These are phyloP conservation scores for Drosophila lini DNA, from an alignment of 1,140 invertebrate species.

Conservation along the genomic window DNA sequence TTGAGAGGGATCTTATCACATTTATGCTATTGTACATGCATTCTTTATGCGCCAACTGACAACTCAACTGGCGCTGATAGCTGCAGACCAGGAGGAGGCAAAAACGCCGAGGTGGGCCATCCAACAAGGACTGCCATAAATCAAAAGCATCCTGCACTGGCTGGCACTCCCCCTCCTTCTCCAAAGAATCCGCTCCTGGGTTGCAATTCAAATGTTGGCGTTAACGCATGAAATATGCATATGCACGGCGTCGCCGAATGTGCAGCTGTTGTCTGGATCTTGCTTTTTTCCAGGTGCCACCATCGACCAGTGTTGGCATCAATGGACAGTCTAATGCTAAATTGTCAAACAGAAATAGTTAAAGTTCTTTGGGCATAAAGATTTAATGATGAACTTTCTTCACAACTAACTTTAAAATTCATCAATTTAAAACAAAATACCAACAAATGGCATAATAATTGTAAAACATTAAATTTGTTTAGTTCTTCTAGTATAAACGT, in stretches of 20 bases:
- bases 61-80: conserved; percentile 75
- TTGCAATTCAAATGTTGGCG: conserved; percentile 82
- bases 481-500: too few relatives aligned
- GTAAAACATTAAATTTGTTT: too few relatives aligned
- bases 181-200: conserved; percentile 9
- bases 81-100: conserved; percentile 22
- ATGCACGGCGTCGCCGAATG: conserved; percentile 55
- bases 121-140: conserved; percentile 61
- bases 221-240: conserved; percentile 84
- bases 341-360: background rate
- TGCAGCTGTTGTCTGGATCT: conserved; percentile 55
- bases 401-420: too few relatives aligned
- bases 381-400: background rate
- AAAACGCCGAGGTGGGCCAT: conserved; percentile 21
- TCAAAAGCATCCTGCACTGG: conserved; percentile 68
- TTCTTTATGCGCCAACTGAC: conserved; percentile 69
- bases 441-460: too few relatives aligned
- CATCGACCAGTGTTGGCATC: conserved; percentile 10
- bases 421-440: too few relatives aligned
- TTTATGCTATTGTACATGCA: conserved; percentile 74
- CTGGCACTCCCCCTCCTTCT: conserved; percentile 5
- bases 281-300: conserved; percentile 26
- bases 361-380: background rate
- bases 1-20: conserved; percentile 69
- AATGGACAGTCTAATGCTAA: background rate